phyloP scores from a whole-genome alignment of 2,113 vertebrate genomes.

The Cololabis saira region DNA sequence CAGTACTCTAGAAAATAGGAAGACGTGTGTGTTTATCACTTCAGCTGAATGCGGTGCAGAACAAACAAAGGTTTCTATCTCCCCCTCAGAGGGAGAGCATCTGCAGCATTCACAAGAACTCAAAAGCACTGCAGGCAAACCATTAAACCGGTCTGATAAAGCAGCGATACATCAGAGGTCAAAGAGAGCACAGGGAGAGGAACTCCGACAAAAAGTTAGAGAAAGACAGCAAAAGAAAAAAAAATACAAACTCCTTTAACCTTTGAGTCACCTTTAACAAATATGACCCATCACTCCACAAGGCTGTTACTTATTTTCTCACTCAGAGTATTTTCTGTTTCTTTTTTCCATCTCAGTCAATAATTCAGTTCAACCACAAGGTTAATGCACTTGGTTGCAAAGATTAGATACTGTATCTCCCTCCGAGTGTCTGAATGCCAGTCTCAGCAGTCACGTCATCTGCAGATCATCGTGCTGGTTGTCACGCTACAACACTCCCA shows the following conservation, averaged over 20 bases:
- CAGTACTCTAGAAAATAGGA: background rate
- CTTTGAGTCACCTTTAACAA: background rate
- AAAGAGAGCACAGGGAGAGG: background rate
- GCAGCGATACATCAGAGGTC: slow-evolving; percentile 11
- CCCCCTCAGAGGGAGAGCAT: slow-evolving; percentile 19
- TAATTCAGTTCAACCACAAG: background rate
- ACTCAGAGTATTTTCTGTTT: background rate
- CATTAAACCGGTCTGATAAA: slow-evolving; percentile 43
- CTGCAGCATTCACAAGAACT: slow-evolving; percentile 45
- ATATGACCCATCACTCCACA: background rate
- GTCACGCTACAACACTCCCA: slow-evolving; percentile 3
- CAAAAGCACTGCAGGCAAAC: slow-evolving; percentile 41
- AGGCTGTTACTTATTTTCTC: slow-evolving; percentile 1
- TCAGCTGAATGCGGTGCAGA: slow-evolving; percentile 2
- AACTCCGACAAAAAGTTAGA: background rate
- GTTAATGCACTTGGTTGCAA: slow-evolving; percentile 22
- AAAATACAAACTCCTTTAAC: background rate
- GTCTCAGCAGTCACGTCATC: slow-evolving; percentile 16
- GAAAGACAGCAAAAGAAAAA: background rate
- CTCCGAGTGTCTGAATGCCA: background rate
- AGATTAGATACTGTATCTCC: slow-evolving; percentile 15
- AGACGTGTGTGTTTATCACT: slow-evolving; percentile 16
- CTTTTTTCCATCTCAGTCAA: background rate
- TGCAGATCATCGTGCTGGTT: slow-evolving; percentile 18
- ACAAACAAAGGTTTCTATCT: slow-evolving; percentile 29